Base-by-base conservation (phyloP, 1,140 invertebrate genomes). In the Mylabris phalerata region DNA sequence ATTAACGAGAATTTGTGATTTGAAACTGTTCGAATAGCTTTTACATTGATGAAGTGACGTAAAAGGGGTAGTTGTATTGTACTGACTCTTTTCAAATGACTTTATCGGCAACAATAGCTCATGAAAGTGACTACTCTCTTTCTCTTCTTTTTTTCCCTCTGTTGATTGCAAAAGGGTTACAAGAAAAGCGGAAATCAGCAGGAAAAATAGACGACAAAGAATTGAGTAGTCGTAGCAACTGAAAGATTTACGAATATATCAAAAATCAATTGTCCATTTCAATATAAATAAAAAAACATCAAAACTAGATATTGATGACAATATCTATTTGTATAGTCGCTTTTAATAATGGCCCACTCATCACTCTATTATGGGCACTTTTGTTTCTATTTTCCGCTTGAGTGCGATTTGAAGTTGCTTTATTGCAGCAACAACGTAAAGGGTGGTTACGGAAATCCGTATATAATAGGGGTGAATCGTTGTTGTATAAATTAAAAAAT, bases 121-220 rank as follows among this genome's bases (percentile, higher is more conserved):
- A 7, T 32, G 55, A 40, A 50, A 42, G 45, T 50, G 47, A 46
- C 48, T 41, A 46, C 55, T 44, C 55, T 46, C 24, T 57, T 57
- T 46, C 32, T 32, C 32, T 4, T 32, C 4, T 7, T 1, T 5
- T 32, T 32, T 32, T 32, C 7, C 7, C 7, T 32, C 7, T 32
- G 32, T 32, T 32, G 32, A 32, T 32, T 32, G 32, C 32, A 54
- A 62, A 65, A 65, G 63, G 63, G 63, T 65, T 65, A 57, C 60
- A 59, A 61, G 57, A 55, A 51, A 62, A 65, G 57, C 63, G 63
- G 63, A 65, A 65, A 62, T 65, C 60, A 65, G 60, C 48, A 40
- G 32, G 51, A 50, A 65, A 65, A 62, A 62, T 44, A 3, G 26
- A 48, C 60, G 51, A 62, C 63, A 64, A 62, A 64, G 59, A 51